These are phyloP conservation scores for Paramuricea clavata DNA, from an alignment of 92 coral and sea anemone genomes.

Conservation along the genomic window DNA sequence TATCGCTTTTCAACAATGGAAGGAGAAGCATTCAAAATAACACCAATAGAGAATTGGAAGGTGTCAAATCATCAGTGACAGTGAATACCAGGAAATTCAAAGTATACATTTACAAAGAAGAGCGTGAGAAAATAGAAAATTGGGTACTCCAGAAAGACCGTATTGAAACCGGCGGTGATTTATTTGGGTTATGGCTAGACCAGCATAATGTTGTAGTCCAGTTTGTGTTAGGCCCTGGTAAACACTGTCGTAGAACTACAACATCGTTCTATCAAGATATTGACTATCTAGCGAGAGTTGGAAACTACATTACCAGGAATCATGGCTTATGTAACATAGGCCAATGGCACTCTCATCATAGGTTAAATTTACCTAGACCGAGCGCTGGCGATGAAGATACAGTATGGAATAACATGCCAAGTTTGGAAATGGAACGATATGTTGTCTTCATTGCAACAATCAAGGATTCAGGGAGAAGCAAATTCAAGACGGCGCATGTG, in stretches of 20 bases:
- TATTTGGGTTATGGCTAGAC: conserved; percentile 91
- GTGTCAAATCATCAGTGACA: neutral
- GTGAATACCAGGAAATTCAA: conserved; percentile 27
- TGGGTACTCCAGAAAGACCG: conserved; percentile 69
- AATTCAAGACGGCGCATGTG: conserved; percentile 17
- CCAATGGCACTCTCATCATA: conserved; percentile 99
- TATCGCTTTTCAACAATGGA: too few species aligned
- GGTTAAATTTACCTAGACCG: conserved; percentile 73
- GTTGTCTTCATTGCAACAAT: conserved; percentile 86
- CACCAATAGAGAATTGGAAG: neutral
- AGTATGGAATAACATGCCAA: conserved; percentile 88
- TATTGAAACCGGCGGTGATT: conserved; percentile 91
- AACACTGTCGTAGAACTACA: conserved; percentile 64
- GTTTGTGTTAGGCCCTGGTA: conserved; percentile 88
- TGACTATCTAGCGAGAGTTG: conserved; percentile 73
- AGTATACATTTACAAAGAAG: conserved; percentile 75
- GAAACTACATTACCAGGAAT: conserved; percentile 63
- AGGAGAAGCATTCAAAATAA: neutral
- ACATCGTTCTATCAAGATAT: conserved; percentile 85
- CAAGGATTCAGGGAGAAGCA: neutral
- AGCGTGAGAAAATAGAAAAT: conserved; percentile 61
- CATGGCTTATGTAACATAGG: conserved; percentile 93
- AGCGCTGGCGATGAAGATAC: conserved; percentile 89
- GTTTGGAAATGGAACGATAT: conserved; percentile 74
- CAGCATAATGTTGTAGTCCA: conserved; percentile 82